A percentile compares a stretch with the other conserved stretches of the same genome.
Conservation (phyloP, 2,113 vertebrate genomes). For the Heterocephalus glaber region DNA sequence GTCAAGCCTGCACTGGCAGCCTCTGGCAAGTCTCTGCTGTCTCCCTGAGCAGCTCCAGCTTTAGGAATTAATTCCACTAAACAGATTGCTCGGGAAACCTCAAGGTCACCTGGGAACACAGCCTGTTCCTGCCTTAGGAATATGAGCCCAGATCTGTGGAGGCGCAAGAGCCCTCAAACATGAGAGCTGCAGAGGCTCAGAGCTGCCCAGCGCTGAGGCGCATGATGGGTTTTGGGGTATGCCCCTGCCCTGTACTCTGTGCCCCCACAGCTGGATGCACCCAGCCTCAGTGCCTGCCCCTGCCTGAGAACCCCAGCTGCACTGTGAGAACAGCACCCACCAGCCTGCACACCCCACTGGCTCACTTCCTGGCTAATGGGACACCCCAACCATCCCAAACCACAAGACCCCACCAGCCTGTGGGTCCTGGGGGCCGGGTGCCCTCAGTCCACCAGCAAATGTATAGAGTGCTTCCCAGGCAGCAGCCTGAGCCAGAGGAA, state of each 20-base stretch:
- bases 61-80: conserved; percentile 54
- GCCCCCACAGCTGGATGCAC: neutral
- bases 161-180: neutral
- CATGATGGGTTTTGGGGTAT: neutral
- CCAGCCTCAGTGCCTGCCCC: neutral
- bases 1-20: conserved; percentile 27
- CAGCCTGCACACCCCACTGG: neutral
- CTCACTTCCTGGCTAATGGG: neutral
- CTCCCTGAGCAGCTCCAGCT: conserved; percentile 34
- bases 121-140: conserved; percentile 57
- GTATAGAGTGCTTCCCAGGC: neutral
- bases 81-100: conserved; percentile 74
- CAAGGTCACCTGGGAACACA: conserved; percentile 79
- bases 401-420: neutral
- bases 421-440: neutral
- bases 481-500: neutral
- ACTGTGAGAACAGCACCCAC: neutral
- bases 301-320: neutral
- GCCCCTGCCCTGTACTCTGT: neutral
- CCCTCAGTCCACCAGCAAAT: accelerated
- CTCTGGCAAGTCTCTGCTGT: neutral
- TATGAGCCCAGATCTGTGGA: neutral
- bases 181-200: neutral
- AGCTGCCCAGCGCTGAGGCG: neutral
- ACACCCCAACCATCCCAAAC: neutral